phyloP scores from a whole-genome alignment of 1,140 invertebrate genomes.

The Drosophila biarmipes region DNA sequence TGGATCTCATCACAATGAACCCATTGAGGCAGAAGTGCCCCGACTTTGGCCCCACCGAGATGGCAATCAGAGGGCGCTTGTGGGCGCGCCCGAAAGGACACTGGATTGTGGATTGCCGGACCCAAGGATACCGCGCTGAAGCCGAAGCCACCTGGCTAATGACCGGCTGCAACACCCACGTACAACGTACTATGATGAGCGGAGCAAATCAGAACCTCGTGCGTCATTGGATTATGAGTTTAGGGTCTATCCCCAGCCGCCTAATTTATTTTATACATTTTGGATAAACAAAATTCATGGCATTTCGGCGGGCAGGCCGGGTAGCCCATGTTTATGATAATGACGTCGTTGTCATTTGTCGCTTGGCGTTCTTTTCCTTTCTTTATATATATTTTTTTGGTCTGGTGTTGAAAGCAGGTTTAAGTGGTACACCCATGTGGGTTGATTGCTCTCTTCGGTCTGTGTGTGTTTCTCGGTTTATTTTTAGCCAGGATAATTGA shows the following conservation, averaged over 20 bases:
- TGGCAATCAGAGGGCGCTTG: slow-evolving; percentile 74
- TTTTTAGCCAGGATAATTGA: slow-evolving; percentile 79
- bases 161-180: slow-evolving; percentile 36
- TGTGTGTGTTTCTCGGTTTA: slow-evolving; percentile 41
- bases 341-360: slow-evolving; percentile 65
- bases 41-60: slow-evolving; percentile 24
- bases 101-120: slow-evolving; percentile 4
- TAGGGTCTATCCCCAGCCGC: slow-evolving; percentile 40
- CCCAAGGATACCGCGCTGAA: slow-evolving; percentile 61
- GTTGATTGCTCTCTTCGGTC: slow-evolving; percentile 37
- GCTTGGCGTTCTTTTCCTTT: slow-evolving; percentile 12
- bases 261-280: slow-evolving; percentile 64
- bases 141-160: slow-evolving; percentile 39
- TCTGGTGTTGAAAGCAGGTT: slow-evolving; percentile 39
- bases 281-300: slow-evolving; percentile 62
- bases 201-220: slow-evolving; percentile 65
- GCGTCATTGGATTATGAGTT: slow-evolving; percentile 78
- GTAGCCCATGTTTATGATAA: slow-evolving; percentile 64
- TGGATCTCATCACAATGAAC: slow-evolving; percentile 54
- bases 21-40: slow-evolving; percentile 60
- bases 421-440: slow-evolving; percentile 11
- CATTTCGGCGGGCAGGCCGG: slow-evolving; percentile 40
- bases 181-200: slow-evolving; percentile 10
- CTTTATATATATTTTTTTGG: neutral
- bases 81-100: slow-evolving; percentile 58